These are phyloP conservation scores for Drosophila prostipennis DNA, from an alignment of 2,888 invertebrate genomes.

Conservation along the genomic window DNA sequence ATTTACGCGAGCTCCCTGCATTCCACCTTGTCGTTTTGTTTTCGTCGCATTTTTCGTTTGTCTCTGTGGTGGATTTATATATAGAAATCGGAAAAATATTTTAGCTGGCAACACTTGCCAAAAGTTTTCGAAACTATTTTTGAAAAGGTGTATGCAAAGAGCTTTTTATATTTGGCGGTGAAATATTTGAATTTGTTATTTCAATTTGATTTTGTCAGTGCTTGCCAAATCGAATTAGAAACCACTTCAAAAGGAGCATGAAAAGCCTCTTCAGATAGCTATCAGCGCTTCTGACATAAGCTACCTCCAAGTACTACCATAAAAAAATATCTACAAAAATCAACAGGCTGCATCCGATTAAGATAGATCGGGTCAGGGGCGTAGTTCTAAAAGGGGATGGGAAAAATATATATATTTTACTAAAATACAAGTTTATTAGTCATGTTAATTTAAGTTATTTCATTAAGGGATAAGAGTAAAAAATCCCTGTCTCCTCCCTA, in stretches of 20 bases:
- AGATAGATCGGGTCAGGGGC: constrained; percentile 19
- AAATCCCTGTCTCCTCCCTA: neutral
- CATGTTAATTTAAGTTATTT: too few relatives aligned
- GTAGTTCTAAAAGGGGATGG: too few relatives aligned
- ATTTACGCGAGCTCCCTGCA: constrained; percentile 28
- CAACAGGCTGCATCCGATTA: constrained; percentile 47
- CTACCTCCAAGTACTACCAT: constrained; percentile 37
- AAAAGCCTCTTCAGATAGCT: constrained; percentile 54
- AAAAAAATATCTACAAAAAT: constrained; percentile 43
- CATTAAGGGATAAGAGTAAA: neutral
- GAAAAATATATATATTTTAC: too few relatives aligned
- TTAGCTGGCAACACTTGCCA: constrained; percentile 52
- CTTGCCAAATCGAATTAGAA: constrained; percentile 44
- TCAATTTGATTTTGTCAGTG: constrained; percentile 15
- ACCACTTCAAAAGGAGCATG: constrained; percentile 42
- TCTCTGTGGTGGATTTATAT: constrained; percentile 28
- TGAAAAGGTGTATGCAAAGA: constrained; percentile 27
- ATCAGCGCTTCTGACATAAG: constrained; percentile 48
- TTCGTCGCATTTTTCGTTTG: constrained; percentile 54
- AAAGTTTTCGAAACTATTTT: constrained; percentile 49
- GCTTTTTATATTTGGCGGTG: constrained; percentile 49
- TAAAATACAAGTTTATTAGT: too few relatives aligned
- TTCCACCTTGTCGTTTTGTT: constrained; percentile 55
- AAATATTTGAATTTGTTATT: constrained; percentile 7
- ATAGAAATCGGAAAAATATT: constrained; percentile 16